A percentile compares a stretch with the other conserved stretches of the same genome.
These are phyloP conservation scores for Microctenopoma lineatum DNA, from an alignment of 2,797 vertebrate species.

Conservation along the genomic window DNA sequence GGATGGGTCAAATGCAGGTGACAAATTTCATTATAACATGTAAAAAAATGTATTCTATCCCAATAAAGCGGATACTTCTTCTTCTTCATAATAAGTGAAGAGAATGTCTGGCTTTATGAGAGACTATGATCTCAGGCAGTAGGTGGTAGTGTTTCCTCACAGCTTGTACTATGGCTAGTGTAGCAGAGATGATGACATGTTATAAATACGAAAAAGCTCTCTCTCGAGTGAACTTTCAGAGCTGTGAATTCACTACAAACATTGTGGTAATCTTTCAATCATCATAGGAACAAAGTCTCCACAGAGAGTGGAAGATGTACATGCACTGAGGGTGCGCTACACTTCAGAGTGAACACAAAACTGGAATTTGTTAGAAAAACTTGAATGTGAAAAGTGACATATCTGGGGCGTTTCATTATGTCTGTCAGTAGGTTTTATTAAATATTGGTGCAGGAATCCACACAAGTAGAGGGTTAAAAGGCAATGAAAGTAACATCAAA, in stretches of 20 bases:
- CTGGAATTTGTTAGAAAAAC: neutral
- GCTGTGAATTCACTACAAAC: neutral
- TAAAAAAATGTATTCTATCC: too few relatives aligned
- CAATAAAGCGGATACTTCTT: too few relatives aligned
- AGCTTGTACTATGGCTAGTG: neutral
- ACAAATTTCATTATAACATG: too few relatives aligned
- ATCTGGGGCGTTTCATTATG: neutral
- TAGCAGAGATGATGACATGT: neutral
- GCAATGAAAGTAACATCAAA: constrained; percentile 21
- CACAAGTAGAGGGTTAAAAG: neutral
- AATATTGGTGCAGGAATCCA: constrained; percentile 10
- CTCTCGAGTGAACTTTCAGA: neutral
- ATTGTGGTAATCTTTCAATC: neutral
- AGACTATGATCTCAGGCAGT: constrained; percentile 42
- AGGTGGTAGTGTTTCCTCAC: constrained; percentile 67
- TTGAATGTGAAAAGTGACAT: neutral
- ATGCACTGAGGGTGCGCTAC: neutral
- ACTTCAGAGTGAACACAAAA: constrained; percentile 14
- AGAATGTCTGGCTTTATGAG: neutral
- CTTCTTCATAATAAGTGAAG: neutral
- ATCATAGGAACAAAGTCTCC: too few relatives aligned
- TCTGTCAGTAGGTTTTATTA: neutral
- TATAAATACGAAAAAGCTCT: neutral
- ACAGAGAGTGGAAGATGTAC: neutral
- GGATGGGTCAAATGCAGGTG: too few relatives aligned